Conservation (phyloP, 2,888 invertebrate species). For the Acleris cristana region DNA sequence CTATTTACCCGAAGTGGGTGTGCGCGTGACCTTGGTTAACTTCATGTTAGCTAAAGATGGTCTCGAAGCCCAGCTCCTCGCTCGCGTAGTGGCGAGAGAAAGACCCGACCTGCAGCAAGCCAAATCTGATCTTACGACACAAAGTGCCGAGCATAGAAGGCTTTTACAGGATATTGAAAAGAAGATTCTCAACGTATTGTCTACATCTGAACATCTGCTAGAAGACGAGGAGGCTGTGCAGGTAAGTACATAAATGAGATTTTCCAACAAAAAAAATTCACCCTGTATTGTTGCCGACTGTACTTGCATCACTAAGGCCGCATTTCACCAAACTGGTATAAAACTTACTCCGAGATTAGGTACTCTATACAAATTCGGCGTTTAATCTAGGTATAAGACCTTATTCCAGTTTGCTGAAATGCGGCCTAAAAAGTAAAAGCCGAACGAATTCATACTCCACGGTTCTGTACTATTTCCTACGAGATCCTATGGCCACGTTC, state of each 20-base stretch:
- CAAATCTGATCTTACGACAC: constrained; percentile 93
- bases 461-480: no score
- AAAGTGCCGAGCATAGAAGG: constrained; percentile 93
- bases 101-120: constrained; percentile 96
- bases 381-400: no score
- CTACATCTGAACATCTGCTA: constrained; percentile 82
- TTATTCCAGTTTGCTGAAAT: no score
- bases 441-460: no score
- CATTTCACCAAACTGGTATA: no score
- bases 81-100: constrained; percentile 95
- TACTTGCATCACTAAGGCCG: no score
- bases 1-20: constrained; percentile 96
- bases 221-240: constrained; percentile 96
- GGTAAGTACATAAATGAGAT: constrained; percentile 53
- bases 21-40: constrained; percentile 95
- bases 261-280: neutral
- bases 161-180: constrained; percentile 94
- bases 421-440: no score
- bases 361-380: no score
- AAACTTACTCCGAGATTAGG: no score
- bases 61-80: constrained; percentile 93
- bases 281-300: no score
- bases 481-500: no score
- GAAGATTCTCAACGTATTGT: constrained; percentile 89
- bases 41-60: constrained; percentile 96